Conservation (phyloP, 2,797 vertebrate species). For the Numenius phaeopus region DNA sequence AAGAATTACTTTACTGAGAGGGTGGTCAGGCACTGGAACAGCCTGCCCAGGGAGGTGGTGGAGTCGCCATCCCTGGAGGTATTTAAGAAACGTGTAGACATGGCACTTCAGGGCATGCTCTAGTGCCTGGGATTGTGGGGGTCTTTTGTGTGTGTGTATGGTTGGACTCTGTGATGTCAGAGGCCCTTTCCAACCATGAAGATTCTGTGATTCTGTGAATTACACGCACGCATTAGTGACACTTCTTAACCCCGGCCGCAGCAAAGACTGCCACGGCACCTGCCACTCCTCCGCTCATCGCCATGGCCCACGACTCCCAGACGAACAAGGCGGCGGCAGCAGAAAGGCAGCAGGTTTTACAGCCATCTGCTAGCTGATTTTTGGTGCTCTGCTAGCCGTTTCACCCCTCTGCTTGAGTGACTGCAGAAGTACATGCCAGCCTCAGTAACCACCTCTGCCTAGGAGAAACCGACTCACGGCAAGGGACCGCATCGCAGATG, state of each 20-base stretch:
- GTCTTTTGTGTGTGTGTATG: too few relatives aligned
- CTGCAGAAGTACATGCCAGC: not conserved
- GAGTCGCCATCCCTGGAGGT: too few relatives aligned
- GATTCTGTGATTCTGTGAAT: not conserved
- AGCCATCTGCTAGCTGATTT: not conserved
- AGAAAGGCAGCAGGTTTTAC: not conserved
- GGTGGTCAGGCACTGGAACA: too few relatives aligned
- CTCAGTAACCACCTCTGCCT: not conserved
- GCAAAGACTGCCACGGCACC: fast-evolving
- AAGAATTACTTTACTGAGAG: too few relatives aligned
- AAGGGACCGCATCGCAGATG: not conserved
- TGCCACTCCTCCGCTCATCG: not conserved
- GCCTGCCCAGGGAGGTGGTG: too few relatives aligned
- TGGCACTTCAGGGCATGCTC: too few relatives aligned
- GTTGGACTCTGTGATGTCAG: too few relatives aligned
- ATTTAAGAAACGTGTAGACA: too few relatives aligned
- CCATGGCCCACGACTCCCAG: not conserved
- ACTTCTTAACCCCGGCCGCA: not conserved
- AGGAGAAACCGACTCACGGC: not conserved
- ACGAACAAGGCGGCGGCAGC: fast-evolving
- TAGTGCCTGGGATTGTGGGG: too few relatives aligned
- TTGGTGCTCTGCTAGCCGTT: not conserved
- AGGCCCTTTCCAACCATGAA: too few relatives aligned
- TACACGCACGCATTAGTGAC: fast-evolving
- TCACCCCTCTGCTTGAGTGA: not conserved